Evolutionary conservation across 2,113 vertebrate genomes (phyloP), one percentile per base, ranked within the genome.

Genomic region (Pelusios castaneus): DNA sequence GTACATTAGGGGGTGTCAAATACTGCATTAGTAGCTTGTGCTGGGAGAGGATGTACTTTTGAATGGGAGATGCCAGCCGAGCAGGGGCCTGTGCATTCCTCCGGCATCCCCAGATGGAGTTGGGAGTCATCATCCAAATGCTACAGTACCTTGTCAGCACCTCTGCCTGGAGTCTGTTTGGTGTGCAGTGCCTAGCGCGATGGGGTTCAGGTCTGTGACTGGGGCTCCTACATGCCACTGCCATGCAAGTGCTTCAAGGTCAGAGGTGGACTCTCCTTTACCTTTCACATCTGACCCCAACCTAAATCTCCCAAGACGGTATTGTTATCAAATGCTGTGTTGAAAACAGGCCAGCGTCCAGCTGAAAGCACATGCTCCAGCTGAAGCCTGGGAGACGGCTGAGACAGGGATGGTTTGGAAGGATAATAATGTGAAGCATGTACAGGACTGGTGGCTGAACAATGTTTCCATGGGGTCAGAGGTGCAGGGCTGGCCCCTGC

Each of bases 101-200:
- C 10, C 3, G 70, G 22, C 41, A 27, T 76, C 24, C 10, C 10
- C 24, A 27, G 73, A 0, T 4, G n/a, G 4, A 27, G 73, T 0
- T 4, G 31, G 4, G 31, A 24, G 10, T n/a, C 2, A 8, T 25
- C 6, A 9, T 34, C 47, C 76, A 31, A 29, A 47, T 31, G 52
- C 24, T 24, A n/a, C n/a, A 38, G 63, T 70, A 14, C 41, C 52
- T n/a, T 25, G 2, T 14, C 38, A 22, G 51, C n/a, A 8, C 12
- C 22, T 13, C 79, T 12, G n/a, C 12, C 79, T 24, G 31, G 73
- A 25, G 6, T 24, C 52, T 54, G 19, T 38, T 24, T 81, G 38
- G 14, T 19, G 34, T 22, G n/a, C 13, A 4, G 8, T 19, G 25
- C 73, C 73, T 16, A 27, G 63, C 19, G 4, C 73, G 8, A 27